Evolutionary conservation across 2,113 vertebrate species (phyloP).

Genomic region (Pandion haliaetus): DNA sequence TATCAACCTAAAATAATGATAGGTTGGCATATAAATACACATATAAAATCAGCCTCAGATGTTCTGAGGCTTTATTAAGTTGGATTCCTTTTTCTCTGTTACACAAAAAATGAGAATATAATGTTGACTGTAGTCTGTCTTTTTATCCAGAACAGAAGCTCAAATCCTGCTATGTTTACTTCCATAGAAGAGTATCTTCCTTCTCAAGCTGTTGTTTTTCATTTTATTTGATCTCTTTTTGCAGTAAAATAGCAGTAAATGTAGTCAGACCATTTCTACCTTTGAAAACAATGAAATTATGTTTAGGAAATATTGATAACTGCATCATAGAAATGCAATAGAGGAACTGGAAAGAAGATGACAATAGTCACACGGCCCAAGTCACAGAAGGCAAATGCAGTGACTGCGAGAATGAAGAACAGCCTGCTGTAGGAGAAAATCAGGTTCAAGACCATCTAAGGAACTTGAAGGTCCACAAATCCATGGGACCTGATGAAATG

Average conservation of each 20-base stretch:
- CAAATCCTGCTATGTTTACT: background rate
- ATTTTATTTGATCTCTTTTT: background rate
- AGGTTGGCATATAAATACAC: background rate
- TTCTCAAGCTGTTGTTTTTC: background rate
- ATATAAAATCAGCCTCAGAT: background rate
- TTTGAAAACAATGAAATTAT: background rate
- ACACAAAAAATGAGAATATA: background rate
- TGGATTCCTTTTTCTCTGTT: background rate
- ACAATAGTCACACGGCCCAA: no score
- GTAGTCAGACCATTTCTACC: background rate
- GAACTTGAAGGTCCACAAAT: no score
- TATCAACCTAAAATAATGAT: background rate
- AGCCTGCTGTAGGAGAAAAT: no score
- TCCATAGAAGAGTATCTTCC: background rate
- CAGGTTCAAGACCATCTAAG: no score
- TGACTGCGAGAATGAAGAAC: no score
- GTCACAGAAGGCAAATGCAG: no score
- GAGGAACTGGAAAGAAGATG: background rate
- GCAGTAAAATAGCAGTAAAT: background rate
- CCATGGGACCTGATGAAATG: no score
- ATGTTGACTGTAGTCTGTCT: background rate
- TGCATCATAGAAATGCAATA: background rate
- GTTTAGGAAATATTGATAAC: background rate
- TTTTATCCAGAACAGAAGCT: background rate
- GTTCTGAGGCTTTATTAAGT: background rate